Percentiles rank a stretch among this genome's conserved stretches.
Evolutionary conservation across 2,888 invertebrate species (phyloP).

Genomic region (Selenia dentaria): DNA sequence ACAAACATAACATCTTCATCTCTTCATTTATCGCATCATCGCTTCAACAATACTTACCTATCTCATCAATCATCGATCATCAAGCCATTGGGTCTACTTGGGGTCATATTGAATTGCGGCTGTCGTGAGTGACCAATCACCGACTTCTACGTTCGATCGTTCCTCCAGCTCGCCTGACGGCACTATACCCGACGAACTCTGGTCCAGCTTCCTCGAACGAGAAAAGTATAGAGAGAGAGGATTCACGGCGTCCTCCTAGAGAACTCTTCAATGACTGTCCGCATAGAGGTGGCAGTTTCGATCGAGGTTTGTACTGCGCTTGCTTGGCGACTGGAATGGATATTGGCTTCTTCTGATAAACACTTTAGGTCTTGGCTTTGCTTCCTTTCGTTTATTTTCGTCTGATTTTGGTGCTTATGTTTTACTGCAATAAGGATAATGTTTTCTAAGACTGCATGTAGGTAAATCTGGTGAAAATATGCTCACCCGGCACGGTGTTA

Average conservation of each 20-base stretch:
- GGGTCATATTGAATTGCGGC: too few relatives aligned
- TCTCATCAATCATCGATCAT: too few relatives aligned
- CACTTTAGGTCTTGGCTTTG: not conserved
- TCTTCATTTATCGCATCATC: too few relatives aligned
- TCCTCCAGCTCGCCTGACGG: conserved; percentile 45
- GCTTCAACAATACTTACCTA: too few relatives aligned
- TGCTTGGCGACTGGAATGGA: not conserved
- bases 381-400: not conserved
- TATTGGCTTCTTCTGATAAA: not conserved
- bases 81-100: too few relatives aligned
- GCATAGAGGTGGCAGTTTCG: conserved; percentile 51
- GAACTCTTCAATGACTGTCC: conserved; percentile 44
- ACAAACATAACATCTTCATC: too few relatives aligned
- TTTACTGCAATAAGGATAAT: too few relatives aligned
- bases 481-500: too few relatives aligned
- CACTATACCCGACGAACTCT: conserved; percentile 38
- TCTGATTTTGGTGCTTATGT: too few relatives aligned
- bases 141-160: not conserved
- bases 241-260: conserved; percentile 38
- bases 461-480: too few relatives aligned
- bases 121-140: not conserved
- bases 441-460: too few relatives aligned
- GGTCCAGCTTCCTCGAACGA: conserved; percentile 42
- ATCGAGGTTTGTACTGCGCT: conserved; percentile 35
- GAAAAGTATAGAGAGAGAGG: conserved; percentile 53